These are phyloP conservation scores for Anolis sagrei DNA, from an alignment of 2,113 vertebrate species.

Conservation along the genomic window DNA sequence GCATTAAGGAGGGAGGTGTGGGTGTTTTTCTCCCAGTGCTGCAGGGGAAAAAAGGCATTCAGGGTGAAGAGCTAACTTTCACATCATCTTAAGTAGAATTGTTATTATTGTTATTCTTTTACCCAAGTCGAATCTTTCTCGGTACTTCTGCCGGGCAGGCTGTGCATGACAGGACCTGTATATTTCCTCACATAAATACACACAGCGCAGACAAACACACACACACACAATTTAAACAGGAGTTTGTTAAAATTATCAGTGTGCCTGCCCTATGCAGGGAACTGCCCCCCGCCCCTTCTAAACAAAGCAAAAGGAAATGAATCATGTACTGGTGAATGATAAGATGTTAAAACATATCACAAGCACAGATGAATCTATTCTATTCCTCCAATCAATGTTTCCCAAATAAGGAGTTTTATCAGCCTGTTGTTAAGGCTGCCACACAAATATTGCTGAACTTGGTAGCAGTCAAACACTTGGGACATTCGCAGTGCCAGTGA, in stretches of 20 bases:
- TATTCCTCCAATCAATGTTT: not conserved
- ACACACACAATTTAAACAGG: not conserved
- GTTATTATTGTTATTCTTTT: not conserved
- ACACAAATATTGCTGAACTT: not conserved
- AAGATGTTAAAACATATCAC: slow-evolving; percentile 44
- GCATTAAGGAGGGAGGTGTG: not conserved
- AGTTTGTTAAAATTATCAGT: slow-evolving; percentile 35
- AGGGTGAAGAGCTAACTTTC: not conserved
- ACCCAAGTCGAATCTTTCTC: not conserved
- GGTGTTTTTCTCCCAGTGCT: slow-evolving; percentile 34
- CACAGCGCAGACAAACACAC: not conserved
- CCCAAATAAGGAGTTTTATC: slow-evolving; percentile 31
- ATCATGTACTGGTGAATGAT: slow-evolving; percentile 32
- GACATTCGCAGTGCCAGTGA: too few species aligned
- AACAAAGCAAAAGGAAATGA: slow-evolving; percentile 33
- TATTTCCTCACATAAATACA: not conserved
- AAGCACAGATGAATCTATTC: not conserved
- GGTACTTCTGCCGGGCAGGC: not conserved
- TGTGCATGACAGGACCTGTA: not conserved
- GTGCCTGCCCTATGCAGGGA: slow-evolving; percentile 9
- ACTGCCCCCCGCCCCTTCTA: slow-evolving; percentile 34
- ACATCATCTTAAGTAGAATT: not conserved
- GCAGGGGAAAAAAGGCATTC: slow-evolving; percentile 40
- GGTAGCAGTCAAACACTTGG: not conserved
- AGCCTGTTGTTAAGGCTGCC: not conserved